These are phyloP conservation scores for Ornithorhynchus anatinus DNA, from an alignment of 2,113 vertebrate genomes.

Conservation along the genomic window DNA sequence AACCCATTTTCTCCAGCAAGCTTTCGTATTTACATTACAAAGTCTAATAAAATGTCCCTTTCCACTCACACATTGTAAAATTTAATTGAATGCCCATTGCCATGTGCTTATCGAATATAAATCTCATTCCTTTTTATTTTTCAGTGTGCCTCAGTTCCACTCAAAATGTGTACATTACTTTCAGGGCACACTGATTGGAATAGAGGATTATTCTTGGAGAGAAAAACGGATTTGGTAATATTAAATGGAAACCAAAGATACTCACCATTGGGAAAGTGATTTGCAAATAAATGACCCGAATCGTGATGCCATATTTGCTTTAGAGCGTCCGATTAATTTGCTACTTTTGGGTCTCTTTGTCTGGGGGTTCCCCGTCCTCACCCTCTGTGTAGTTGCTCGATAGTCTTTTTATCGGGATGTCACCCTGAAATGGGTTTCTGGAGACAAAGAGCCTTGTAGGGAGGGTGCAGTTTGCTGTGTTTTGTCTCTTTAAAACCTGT, in stretches of 20 bases:
- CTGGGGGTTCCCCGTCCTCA: not conserved
- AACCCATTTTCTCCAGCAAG: too few relatives aligned
- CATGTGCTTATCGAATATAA: not conserved
- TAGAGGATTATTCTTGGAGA: not conserved
- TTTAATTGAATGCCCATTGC: not conserved
- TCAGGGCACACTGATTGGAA: not conserved
- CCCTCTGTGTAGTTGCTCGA: too few relatives aligned
- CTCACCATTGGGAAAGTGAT: not conserved
- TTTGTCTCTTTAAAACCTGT: slow-evolving; percentile 70
- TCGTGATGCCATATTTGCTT: too few relatives aligned
- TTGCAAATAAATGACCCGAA: too few relatives aligned
- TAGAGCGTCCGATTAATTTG: accelerated
- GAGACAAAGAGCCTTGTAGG: not conserved
- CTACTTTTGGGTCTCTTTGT: not conserved
- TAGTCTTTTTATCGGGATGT: not conserved
- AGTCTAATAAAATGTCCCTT: not conserved
- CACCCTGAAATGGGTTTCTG: accelerated
- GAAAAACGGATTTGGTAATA: not conserved
- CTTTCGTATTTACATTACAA: not conserved
- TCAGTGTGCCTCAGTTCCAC: not conserved
- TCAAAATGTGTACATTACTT: not conserved
- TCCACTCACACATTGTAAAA: not conserved
- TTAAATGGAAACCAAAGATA: not conserved
- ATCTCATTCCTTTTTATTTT: not conserved
- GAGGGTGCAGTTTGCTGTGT: slow-evolving; percentile 43